Base-by-base conservation (phyloP, 2,113 vertebrate species). In the Microtus richardsoni region DNA sequence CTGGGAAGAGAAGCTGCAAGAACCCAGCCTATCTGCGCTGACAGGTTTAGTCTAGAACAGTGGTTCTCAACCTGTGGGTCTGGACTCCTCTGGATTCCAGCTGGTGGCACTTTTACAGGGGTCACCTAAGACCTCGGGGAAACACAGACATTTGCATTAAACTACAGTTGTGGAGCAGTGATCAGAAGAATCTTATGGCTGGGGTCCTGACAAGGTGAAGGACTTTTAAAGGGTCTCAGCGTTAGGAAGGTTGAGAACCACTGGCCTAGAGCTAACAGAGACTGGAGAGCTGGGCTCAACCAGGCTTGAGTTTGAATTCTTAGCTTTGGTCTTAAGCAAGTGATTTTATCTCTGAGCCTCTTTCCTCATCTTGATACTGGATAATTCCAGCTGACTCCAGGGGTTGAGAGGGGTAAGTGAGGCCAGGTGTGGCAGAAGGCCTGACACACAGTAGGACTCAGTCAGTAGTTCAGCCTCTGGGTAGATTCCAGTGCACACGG, bases 311-410 rank as follows among this genome's bases (percentile, higher is more conserved):
- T 88, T 1, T 82, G 94, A 89, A 71, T 60, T 85, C 77, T 85
- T 33, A 73, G 95, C 75, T 91, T 77, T 36, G 88, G 90, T 74
- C 47, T 95, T 80, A 85, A 92, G 85, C 36, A 49, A 91, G 80
- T n/a, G 78, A 85, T 90, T 82, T 79, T 58, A 93, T 93, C 96
- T 95, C 73, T 3, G 78, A 30, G 70, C 52, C 75, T 91, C 91
- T 66, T 93, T 91, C 92, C 80, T 74, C 52, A 52, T 90, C 71
- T 78, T 10, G 47, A n/a, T 3, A 26, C 41, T 70, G 90, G 92
- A 91, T 77, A 85, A 85, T 90, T 60, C 91, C 86, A 92, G 70
- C 79, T 75, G 91, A 54, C 44, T 86, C 28, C 73, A 21, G 52
- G 87, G 44, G 49, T 47, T 89, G 58, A 41, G 41, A 86, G 28